Conservation (phyloP, 2,888 invertebrate species). For the Eledone cirrhosa region DNA sequence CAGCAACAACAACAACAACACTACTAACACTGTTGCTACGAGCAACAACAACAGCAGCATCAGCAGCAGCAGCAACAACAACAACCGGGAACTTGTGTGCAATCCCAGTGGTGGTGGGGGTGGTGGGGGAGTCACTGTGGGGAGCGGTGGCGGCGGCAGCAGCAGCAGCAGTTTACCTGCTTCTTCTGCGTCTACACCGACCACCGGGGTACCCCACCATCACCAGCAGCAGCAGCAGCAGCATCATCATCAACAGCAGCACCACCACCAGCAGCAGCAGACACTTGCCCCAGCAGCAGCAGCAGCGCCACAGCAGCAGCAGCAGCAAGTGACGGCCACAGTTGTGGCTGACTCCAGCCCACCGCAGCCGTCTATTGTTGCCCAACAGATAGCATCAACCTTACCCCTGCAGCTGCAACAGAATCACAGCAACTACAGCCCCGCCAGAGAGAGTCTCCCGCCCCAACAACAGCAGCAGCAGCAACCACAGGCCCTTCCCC, state of each 20-base stretch:
- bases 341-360: background rate
- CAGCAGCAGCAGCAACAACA: conserved; percentile 1
- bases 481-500: conserved; percentile 22
- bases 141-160: no score
- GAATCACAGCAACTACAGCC: conserved; percentile 10
- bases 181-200: conserved; percentile 25
- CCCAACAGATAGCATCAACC: conserved; percentile 5
- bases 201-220: background rate
- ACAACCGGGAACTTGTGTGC: conserved; percentile 14
- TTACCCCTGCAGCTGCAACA: background rate
- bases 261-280: conserved; percentile 31
- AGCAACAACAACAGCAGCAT: background rate
- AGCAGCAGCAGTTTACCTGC: conserved; percentile 30
- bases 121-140: no score
- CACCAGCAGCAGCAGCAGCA: conserved; percentile 16
- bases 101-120: background rate
- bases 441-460: conserved; percentile 24
- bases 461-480: conserved; percentile 30
- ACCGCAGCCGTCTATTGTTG: background rate
- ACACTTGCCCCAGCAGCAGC: background rate
- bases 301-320: conserved; percentile 24
- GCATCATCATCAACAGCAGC: conserved; percentile 28
- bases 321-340: conserved; percentile 25
- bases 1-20: no score
- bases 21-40: no score